Conservation (phyloP, 2,113 vertebrate genomes). For the Lophotis ruficrista region DNA sequence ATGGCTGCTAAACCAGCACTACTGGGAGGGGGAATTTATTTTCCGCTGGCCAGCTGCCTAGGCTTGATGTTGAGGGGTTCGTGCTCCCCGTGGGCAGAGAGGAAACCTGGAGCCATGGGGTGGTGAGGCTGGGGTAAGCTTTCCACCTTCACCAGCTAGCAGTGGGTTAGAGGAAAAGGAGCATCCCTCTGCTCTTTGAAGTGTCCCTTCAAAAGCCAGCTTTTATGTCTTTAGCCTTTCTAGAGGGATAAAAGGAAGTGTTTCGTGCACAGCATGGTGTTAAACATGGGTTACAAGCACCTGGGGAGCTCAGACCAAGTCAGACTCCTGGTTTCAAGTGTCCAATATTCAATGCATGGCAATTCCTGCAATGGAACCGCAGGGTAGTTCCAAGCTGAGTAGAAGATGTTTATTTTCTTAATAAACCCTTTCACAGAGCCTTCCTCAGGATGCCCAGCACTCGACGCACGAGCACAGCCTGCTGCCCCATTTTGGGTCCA, state of each 20-base stretch:
- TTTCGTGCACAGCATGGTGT: not conserved
- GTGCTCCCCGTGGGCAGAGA: not conserved
- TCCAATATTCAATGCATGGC: not conserved
- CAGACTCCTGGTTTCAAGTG: not conserved
- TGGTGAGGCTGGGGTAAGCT: rapidly evolving
- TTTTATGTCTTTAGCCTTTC: not conserved
- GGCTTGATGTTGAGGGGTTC: rapidly evolving
- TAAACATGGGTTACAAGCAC: not conserved
- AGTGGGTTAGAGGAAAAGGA: not conserved
- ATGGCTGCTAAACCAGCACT: not conserved
- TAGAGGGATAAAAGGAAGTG: not conserved
- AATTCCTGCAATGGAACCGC: not conserved
- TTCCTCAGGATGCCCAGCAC: not conserved
- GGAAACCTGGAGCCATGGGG: rapidly evolving
- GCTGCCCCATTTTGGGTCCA: rapidly evolving
- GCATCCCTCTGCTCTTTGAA: not conserved
- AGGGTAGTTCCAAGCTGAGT: not conserved
- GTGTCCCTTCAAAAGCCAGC: not conserved
- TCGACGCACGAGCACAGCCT: not conserved
- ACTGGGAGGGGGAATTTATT: not conserved
- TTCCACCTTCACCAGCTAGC: not conserved
- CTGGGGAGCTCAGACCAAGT: not conserved
- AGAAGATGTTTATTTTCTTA: not conserved
- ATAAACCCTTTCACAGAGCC: not conserved
- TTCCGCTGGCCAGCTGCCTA: not conserved